Evolutionary conservation across 2,888 invertebrate species (phyloP).

Genomic region (Dusona sp.): DNA sequence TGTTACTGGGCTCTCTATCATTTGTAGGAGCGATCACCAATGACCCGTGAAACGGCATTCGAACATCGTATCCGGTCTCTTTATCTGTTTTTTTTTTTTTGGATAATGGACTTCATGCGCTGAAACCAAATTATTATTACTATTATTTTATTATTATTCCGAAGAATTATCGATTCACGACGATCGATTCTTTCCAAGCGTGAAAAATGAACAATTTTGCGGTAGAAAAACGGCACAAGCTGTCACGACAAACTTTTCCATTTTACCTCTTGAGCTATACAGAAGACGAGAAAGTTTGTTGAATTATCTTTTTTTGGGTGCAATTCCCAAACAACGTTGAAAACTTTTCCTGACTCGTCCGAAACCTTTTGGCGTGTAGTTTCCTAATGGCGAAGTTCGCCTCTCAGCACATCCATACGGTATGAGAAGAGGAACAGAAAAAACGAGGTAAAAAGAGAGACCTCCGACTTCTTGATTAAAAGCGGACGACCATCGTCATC

Average conservation of each 20-base stretch:
- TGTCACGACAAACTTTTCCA: constrained; percentile 14
- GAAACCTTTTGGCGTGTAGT: constrained; percentile 43
- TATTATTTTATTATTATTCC: constrained; percentile 3
- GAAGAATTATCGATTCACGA: constrained; percentile 40
- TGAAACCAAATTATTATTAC: constrained; percentile 29
- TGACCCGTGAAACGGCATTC: constrained; percentile 48
- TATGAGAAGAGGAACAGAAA: constrained; percentile 16
- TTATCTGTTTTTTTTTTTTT: constrained; percentile 4
- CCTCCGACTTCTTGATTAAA: constrained; percentile 70
- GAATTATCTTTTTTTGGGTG: constrained; percentile 26
- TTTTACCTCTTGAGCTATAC: constrained; percentile 6
- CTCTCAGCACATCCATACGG: constrained; percentile 67
- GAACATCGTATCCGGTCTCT: constrained; percentile 36
- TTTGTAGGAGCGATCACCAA: constrained; percentile 34
- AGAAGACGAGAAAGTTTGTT: constrained; percentile 51
- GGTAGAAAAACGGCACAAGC: constrained; percentile 27
- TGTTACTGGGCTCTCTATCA: constrained; percentile 6
- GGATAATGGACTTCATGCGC: constrained; percentile 2
- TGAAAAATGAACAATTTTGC: constrained; percentile 43
- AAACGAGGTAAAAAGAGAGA: constrained; percentile 32
- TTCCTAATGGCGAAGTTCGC: constrained; percentile 47
- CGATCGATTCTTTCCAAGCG: constrained; percentile 40
- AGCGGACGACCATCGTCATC: constrained; percentile 69
- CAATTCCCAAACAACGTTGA: constrained; percentile 19
- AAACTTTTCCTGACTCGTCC: constrained; percentile 59